These are phyloP conservation scores for Drosophila kambysellisi DNA, from an alignment of 2,888 invertebrate species.

Conservation along the genomic window DNA sequence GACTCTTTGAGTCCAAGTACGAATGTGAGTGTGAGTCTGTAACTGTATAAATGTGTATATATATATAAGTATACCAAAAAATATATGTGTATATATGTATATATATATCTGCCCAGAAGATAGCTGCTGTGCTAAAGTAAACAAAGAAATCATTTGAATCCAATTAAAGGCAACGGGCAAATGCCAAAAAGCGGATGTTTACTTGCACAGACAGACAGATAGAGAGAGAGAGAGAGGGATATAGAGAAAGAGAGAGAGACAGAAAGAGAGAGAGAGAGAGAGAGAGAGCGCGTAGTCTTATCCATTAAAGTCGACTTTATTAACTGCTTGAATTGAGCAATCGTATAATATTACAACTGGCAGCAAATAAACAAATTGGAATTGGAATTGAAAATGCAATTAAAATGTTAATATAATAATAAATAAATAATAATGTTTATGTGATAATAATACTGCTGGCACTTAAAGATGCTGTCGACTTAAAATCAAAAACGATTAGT, in stretches of 20 bases:
- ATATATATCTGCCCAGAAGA: conserved; percentile 20
- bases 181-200: conserved; percentile 63
- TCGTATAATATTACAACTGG: conserved; percentile 1
- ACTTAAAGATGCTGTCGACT: conserved; percentile 39
- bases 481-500: conserved; percentile 51
- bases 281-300: conserved; percentile 18
- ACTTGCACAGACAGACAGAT: conserved; percentile 16
- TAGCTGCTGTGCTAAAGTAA: conserved; percentile 45
- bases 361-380: conserved; percentile 41
- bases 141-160: conserved; percentile 73
- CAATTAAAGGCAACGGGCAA: conserved; percentile 25
- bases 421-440: background rate
- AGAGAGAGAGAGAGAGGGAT: background rate
- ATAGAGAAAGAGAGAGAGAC: background rate
- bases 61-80: conserved; percentile 23
- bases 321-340: conserved; percentile 35
- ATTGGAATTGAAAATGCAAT: conserved; percentile 16
- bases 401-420: background rate
- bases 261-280: background rate
- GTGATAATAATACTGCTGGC: conserved; percentile 19
- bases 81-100: background rate
- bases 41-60: conserved; percentile 36
- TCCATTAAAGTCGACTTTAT: conserved; percentile 57
- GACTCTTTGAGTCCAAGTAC: conserved; percentile 19
- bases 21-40: conserved; percentile 7